phyloP scores from a whole-genome alignment of 2,888 invertebrate genomes.

The Tenthredo scrophulariae region DNA sequence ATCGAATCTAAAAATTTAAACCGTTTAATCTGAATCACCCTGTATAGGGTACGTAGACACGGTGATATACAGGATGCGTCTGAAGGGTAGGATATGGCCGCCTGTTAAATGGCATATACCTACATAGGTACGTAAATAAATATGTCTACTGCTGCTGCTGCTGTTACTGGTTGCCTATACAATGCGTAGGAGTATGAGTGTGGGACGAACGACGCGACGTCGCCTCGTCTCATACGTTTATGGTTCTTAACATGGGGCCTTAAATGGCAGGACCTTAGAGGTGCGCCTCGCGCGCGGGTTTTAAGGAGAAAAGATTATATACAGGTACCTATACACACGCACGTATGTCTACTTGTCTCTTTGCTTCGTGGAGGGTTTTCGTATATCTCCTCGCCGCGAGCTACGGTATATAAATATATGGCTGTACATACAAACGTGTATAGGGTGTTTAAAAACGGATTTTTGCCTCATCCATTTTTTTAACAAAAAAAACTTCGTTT shows the following conservation, averaged over 20 bases:
- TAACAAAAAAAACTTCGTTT: neutral
- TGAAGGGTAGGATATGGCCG: neutral
- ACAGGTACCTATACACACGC: neutral
- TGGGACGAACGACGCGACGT: neutral
- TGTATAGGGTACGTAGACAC: neutral
- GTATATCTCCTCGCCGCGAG: too few species aligned
- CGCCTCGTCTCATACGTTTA: constrained; percentile 24
- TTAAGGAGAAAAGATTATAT: neutral
- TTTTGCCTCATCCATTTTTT: neutral
- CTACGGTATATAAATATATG: neutral
- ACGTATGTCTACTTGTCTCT: neutral
- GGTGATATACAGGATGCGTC: neutral
- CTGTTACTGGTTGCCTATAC: neutral
- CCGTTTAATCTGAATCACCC: too few species aligned
- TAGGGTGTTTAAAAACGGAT: neutral
- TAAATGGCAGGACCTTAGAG: constrained; percentile 38
- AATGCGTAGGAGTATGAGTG: constrained; percentile 21
- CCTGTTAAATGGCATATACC: constrained; percentile 42
- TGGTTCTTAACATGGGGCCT: constrained; percentile 20
- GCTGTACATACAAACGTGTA: neutral
- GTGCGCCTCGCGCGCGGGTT: neutral
- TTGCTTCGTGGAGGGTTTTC: too few species aligned
- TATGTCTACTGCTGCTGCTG: neutral
- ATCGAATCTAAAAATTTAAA: too few species aligned
- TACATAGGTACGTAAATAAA: neutral